A percentile compares a stretch with the other conserved stretches of the same genome.
Conservation (phyloP, 2,888 invertebrate genomes). For the Xestia rhomboidea region DNA sequence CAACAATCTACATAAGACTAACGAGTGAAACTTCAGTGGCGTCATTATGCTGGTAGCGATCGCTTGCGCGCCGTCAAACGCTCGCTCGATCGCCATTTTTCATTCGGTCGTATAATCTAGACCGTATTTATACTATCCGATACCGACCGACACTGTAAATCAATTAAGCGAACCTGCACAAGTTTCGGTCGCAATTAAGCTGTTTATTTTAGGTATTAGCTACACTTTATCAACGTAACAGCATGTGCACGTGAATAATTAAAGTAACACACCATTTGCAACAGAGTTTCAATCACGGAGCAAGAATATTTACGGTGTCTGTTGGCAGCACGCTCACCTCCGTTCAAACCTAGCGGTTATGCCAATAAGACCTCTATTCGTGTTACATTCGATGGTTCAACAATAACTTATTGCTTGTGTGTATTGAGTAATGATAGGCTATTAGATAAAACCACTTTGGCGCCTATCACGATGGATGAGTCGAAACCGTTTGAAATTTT, state of each 20-base stretch:
- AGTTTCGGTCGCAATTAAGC: slow-evolving; percentile 79
- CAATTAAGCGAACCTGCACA: slow-evolving; percentile 78
- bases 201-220: slow-evolving; percentile 77
- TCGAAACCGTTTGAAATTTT: slow-evolving; percentile 49
- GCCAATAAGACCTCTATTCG: slow-evolving; percentile 57
- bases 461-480: slow-evolving; percentile 45
- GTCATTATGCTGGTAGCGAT: slow-evolving; percentile 77
- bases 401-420: slow-evolving; percentile 53
- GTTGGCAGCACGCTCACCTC: slow-evolving; percentile 20
- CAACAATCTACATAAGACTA: slow-evolving; percentile 77
- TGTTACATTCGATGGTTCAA: slow-evolving; percentile 41
- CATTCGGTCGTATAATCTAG: slow-evolving; percentile 68
- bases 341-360: slow-evolving; percentile 34
- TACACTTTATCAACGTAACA: slow-evolving; percentile 60
- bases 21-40: slow-evolving; percentile 78
- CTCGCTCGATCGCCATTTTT: slow-evolving; percentile 73
- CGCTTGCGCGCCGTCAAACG: slow-evolving; percentile 71
- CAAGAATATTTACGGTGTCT: slow-evolving; percentile 50
- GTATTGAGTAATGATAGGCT: slow-evolving; percentile 44
- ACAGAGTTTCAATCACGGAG: slow-evolving; percentile 54
- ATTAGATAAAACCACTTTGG: slow-evolving; percentile 51
- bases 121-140: slow-evolving; percentile 72
- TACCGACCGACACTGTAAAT: slow-evolving; percentile 74
- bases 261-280: slow-evolving; percentile 59
- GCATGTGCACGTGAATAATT: slow-evolving; percentile 58